Percentiles rank a stretch among this genome's conserved stretches.
Evolutionary conservation across 1,140 invertebrate genomes (phyloP).

Genomic region (Hesperophylax magnus): DNA sequence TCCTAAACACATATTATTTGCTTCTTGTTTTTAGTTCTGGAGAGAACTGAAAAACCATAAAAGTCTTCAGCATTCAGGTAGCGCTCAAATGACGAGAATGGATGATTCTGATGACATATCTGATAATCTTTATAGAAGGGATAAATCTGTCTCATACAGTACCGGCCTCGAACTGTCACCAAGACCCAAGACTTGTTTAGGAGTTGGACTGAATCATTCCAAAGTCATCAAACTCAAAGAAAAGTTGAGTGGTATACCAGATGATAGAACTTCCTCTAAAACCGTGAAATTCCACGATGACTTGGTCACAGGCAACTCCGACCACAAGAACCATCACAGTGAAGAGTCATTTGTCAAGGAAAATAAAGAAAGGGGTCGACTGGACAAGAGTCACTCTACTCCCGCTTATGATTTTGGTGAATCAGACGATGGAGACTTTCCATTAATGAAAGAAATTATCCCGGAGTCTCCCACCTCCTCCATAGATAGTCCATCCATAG

Average conservation of each 20-base stretch:
- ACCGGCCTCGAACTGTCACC: constrained; percentile 78
- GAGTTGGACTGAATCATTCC: constrained; percentile 61
- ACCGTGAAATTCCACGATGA: constrained; percentile 52
- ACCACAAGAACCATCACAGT: constrained; percentile 4
- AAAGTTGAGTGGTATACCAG: constrained; percentile 15
- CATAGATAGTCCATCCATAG: constrained; percentile 58
- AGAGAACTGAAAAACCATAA: constrained; percentile 75
- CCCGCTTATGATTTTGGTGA: constrained; percentile 80
- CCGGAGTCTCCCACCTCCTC: constrained; percentile 64
- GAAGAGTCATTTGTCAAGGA: constrained; percentile 36
- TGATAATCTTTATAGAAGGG: constrained; percentile 62
- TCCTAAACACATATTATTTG: background rate
- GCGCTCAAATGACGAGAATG: constrained; percentile 60
- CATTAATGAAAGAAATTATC: constrained; percentile 61
- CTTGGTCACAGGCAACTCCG: constrained; percentile 58
- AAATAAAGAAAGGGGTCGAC: constrained; percentile 67
- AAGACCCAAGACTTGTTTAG: constrained; percentile 78
- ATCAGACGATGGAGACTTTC: constrained; percentile 57
- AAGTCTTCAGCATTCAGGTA: constrained; percentile 67
- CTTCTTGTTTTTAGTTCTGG: constrained; percentile 74
- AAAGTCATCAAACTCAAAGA: constrained; percentile 44
- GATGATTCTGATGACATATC: constrained; percentile 60
- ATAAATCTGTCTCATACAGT: constrained; percentile 76
- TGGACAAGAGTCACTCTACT: constrained; percentile 84
- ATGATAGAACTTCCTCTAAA: constrained; percentile 48